Evolutionary conservation across 37 sponge, comb jelly and placozoan species (phyloP).

Genomic region (Halichondria panicea): DNA sequence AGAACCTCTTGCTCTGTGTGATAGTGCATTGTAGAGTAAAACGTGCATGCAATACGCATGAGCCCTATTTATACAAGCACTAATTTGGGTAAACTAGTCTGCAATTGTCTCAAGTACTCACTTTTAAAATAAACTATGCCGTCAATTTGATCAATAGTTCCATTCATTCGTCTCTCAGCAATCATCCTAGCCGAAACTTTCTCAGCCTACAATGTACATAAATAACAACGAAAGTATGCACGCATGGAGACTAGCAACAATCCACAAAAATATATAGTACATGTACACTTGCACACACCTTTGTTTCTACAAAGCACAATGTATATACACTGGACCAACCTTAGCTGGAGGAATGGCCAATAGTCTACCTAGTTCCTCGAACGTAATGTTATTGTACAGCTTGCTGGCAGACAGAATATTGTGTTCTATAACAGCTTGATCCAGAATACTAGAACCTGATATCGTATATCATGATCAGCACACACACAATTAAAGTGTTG

Average conservation of each 20-base stretch:
- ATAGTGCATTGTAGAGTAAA: background rate
- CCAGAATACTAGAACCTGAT: conserved; percentile 79
- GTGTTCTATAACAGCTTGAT: conserved; percentile 94
- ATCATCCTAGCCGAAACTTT: conserved; percentile 96
- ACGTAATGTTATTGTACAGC: conserved; percentile 91
- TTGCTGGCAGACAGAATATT: conserved; percentile 96
- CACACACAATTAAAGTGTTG: background rate
- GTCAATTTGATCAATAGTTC: conserved; percentile 94
- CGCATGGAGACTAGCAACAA: background rate
- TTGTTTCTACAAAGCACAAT: background rate
- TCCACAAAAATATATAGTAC: background rate
- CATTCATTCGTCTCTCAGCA: conserved; percentile 86
- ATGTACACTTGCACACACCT: background rate
- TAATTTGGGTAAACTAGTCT: background rate
- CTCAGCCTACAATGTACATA: conserved; percentile 78
- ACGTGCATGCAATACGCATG: background rate
- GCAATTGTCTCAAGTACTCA: conserved; percentile 7
- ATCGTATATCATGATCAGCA: background rate
- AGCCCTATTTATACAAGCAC: background rate
- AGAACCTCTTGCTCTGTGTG: conserved; percentile 54
- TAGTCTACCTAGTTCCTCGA: conserved; percentile 88
- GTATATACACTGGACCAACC: conserved; percentile 29
- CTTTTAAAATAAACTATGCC: conserved; percentile 78
- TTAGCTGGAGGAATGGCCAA: conserved; percentile 82
- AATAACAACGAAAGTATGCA: background rate